phyloP scores from a whole-genome alignment of 2,888 invertebrate genomes.

The Agonopterix alstromeriana region DNA sequence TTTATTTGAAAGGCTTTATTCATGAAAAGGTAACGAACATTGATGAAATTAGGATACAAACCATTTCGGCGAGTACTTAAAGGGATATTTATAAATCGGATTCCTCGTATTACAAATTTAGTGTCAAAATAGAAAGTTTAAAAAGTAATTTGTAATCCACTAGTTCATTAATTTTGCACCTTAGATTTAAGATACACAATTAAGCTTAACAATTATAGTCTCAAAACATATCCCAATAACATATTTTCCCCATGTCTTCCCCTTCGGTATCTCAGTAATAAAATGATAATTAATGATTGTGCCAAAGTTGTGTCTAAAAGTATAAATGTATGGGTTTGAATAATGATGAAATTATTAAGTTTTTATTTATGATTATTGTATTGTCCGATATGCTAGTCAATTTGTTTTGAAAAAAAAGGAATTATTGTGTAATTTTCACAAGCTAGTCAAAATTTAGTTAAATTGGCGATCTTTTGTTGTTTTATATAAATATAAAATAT shows the following conservation, averaged over 20 bases:
- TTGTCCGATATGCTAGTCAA: slow-evolving; percentile 66
- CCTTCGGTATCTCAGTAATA: slow-evolving; percentile 62
- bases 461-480: slow-evolving; percentile 42
- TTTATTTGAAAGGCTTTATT: no score
- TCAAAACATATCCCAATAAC: slow-evolving; percentile 62
- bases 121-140: background rate
- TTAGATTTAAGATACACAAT: slow-evolving; percentile 52
- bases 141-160: slow-evolving; percentile 31
- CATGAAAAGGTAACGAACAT: no score
- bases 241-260: slow-evolving; percentile 63
- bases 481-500: slow-evolving; percentile 25
- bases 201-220: slow-evolving; percentile 41
- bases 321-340: slow-evolving; percentile 26
- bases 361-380: slow-evolving; percentile 32
- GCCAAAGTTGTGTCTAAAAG: slow-evolving; percentile 64
- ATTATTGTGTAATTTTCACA: slow-evolving; percentile 18
- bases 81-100: no score
- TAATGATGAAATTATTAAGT: slow-evolving; percentile 30
- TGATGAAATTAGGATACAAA: no score
- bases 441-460: slow-evolving; percentile 70
- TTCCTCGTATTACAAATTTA: no score
- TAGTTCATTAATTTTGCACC: slow-evolving; percentile 63
- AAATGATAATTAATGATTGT: slow-evolving; percentile 48
- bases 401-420: slow-evolving; percentile 50
- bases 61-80: no score